phyloP scores from a whole-genome alignment of 2,888 invertebrate genomes.

The Parnassius smintheus region DNA sequence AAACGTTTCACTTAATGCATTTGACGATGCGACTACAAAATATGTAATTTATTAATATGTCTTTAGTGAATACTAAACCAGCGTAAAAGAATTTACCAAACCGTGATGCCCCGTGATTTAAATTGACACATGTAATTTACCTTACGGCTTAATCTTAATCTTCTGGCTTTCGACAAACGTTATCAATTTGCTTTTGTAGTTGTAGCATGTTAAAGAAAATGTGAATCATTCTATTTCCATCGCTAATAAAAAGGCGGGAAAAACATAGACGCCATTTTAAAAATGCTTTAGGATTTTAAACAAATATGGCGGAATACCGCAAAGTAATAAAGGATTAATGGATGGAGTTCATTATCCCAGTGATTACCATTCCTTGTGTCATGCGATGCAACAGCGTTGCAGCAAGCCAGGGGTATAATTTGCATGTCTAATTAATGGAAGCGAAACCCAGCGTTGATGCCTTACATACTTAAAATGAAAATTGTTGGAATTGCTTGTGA shows the following conservation, averaged over 20 bases:
- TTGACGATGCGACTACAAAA: too few relatives aligned
- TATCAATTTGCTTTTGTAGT: too few relatives aligned
- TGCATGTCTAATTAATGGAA: constrained; percentile 26
- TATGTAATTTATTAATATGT: too few relatives aligned
- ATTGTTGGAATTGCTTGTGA: constrained; percentile 19
- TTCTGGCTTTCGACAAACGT: too few relatives aligned
- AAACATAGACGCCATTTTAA: constrained; percentile 13
- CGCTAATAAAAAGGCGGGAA: too few relatives aligned
- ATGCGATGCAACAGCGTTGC: constrained; percentile 8
- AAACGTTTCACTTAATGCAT: too few relatives aligned
- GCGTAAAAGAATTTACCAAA: background rate
- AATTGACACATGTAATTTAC: too few relatives aligned
- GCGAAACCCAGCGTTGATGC: constrained; percentile 5
- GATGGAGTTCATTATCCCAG: constrained; percentile 16
- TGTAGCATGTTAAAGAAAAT: too few relatives aligned
- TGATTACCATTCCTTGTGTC: constrained; percentile 19
- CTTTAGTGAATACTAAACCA: too few relatives aligned
- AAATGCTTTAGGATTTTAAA: constrained; percentile 10
- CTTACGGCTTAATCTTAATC: too few relatives aligned
- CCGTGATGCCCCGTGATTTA: too few relatives aligned
- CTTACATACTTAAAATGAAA: constrained; percentile 10
- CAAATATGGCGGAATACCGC: constrained; percentile 15
- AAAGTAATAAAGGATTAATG: constrained; percentile 23
- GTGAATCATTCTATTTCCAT: too few relatives aligned
- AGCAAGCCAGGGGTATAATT: constrained; percentile 14